These are phyloP conservation scores for Indri indri DNA, from an alignment of 2,113 vertebrate species.

Conservation along the genomic window DNA sequence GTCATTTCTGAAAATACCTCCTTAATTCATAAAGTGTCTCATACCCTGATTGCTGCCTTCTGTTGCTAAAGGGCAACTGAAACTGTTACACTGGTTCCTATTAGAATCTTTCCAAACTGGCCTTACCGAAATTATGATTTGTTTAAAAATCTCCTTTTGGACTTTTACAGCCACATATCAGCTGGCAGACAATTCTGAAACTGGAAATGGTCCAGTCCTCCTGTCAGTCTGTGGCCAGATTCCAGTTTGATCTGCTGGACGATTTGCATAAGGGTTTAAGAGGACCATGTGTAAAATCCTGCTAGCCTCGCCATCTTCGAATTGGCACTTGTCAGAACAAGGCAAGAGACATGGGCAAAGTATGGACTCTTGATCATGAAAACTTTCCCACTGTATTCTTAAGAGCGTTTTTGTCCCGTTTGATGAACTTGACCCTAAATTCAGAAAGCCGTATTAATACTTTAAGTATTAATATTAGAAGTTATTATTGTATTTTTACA, in stretches of 20 bases:
- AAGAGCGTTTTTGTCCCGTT: not conserved
- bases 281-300: not conserved
- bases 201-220: conserved; percentile 72
- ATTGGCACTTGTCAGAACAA: not conserved
- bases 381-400: not conserved
- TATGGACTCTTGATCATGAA: not conserved
- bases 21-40: not conserved
- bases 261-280: not conserved
- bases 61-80: not conserved
- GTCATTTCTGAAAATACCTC: not conserved
- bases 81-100: not conserved
- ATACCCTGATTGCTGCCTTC: not conserved
- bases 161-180: conserved; percentile 69
- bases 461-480: not conserved
- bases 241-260: not conserved
- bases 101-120: conserved; percentile 77
- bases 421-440: not conserved
- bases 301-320: not conserved
- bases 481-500: not conserved
- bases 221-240: accelerated
- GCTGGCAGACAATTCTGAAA: conserved; percentile 49
- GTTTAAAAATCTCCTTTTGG: conserved; percentile 60
- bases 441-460: not conserved
- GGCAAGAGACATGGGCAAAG: not conserved
- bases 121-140: conserved; percentile 77